phyloP scores from a whole-genome alignment of 2,888 invertebrate species.

The Catocala nupta region DNA sequence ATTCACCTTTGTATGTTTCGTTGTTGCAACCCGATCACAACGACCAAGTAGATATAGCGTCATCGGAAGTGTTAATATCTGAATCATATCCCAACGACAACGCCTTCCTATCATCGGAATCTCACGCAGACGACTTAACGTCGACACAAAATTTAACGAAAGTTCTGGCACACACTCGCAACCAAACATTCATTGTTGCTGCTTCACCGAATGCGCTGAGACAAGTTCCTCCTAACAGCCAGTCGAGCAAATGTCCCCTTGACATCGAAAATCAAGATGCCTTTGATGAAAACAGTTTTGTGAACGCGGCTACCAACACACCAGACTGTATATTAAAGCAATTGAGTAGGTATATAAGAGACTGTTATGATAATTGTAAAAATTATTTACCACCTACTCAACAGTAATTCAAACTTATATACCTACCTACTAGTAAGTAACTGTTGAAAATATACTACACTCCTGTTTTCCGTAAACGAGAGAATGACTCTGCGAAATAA shows the following conservation, averaged over 20 bases:
- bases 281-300: not conserved
- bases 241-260: not conserved
- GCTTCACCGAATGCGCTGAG: not conserved
- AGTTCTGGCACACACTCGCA: no score
- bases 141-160: not conserved
- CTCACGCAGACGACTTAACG: conserved; percentile 1
- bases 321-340: conserved; percentile 3
- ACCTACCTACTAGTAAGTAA: not conserved
- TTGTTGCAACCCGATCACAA: not conserved
- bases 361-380: conserved; percentile 6
- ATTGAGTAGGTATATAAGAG: conserved; percentile 10
- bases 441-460: no score
- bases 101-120: not conserved
- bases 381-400: not conserved
- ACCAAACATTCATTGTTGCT: no score
- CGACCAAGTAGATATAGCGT: not conserved
- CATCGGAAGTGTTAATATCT: conserved; percentile 13
- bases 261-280: no score
- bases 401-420: not conserved
- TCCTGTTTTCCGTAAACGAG: no score
- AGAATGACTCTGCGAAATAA: no score
- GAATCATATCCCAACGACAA: conserved; percentile 14
- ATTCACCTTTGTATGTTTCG: not conserved
- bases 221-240: not conserved
- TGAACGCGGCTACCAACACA: not conserved